Base-by-base conservation (phyloP, 2,888 invertebrate species). In the Noctua janthe region DNA sequence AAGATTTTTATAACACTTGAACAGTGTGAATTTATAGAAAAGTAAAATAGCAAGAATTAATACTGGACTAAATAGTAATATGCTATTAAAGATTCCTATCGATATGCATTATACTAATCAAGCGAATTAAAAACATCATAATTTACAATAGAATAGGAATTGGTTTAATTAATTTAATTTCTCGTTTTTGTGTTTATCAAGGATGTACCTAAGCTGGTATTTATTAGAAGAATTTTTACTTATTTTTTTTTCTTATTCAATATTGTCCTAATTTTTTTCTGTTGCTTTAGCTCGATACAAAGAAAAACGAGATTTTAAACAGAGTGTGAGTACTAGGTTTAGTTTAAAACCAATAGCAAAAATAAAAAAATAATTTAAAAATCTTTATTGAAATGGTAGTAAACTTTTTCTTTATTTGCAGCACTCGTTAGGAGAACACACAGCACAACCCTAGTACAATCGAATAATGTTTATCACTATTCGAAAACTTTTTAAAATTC, bases 401-500 rank as follows among this genome's bases (percentile, higher is more conserved):
- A 4, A 43, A 39, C 17, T 43, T 29, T 6, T 43, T 59, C n/a
- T 23, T 74, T 35, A 6, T 67, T 29, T 59, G 2, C 29, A 17
- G 13, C 54, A 0, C 56, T 70, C 7, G n/a, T 51, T 47, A 35
- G 56, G n/a, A 47, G 8, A 62, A 35, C 43, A 39, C 54, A 47
- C 11, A 56, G 66, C 56, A 84, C 85, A 85, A 73, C 89, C 89
- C 87, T 90, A 85, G 64, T 43, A 59, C 49, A 88, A 79, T 87
- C 89, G 91, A 92, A 94, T 92, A 92, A 92, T 90, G 87, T 93
- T 95, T 94, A 94, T 94, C 90, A 91, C 93, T 92, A 91, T 93
- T 88, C 88, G 88, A 94, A 92, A 94, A 93, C 88, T 92, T 93
- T 93, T 95, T 92, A 94, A 93, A 94, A 93, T 92, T 93, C 95